phyloP scores from a whole-genome alignment of 2,888 invertebrate species.

The Acanthacorydalis orientalis region DNA sequence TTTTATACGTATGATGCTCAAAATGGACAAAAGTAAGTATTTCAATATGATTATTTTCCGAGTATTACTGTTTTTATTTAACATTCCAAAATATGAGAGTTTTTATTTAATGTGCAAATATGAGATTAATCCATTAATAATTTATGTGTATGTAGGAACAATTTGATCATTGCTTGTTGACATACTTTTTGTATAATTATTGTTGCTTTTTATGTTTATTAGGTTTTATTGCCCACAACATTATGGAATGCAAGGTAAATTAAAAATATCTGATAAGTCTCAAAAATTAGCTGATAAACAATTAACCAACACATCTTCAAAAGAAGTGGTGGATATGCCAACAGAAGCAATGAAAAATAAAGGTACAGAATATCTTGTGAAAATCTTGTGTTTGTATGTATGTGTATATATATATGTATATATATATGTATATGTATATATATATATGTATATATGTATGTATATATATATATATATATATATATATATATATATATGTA shows the following conservation, averaged over 20 bases:
- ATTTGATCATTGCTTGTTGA: neutral
- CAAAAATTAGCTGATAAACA: neutral
- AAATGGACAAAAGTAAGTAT: constrained; percentile 30
- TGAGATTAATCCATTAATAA: neutral
- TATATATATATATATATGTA: too few species aligned
- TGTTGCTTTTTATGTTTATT: too few species aligned
- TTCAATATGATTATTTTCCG: too few species aligned
- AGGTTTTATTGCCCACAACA: constrained; percentile 63
- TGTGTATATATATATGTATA: too few species aligned
- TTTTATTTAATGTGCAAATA: neutral
- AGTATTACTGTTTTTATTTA: too few species aligned
- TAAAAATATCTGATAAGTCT: constrained; percentile 13
- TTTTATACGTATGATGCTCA: constrained; percentile 57
- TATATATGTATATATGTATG: too few species aligned
- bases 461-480: too few species aligned
- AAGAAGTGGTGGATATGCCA: constrained; percentile 29
- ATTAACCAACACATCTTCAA: constrained; percentile 21
- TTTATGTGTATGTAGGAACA: neutral
- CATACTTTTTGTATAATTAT: too few species aligned
- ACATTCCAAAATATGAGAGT: neutral
- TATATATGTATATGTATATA: too few species aligned
- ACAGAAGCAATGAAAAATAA: constrained; percentile 33
- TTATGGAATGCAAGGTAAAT: constrained; percentile 44
- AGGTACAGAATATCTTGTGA: constrained; percentile 14
- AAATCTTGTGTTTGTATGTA: neutral